These are phyloP conservation scores for Thunnus albacares DNA, from an alignment of 2,797 vertebrate genomes.

Conservation along the genomic window DNA sequence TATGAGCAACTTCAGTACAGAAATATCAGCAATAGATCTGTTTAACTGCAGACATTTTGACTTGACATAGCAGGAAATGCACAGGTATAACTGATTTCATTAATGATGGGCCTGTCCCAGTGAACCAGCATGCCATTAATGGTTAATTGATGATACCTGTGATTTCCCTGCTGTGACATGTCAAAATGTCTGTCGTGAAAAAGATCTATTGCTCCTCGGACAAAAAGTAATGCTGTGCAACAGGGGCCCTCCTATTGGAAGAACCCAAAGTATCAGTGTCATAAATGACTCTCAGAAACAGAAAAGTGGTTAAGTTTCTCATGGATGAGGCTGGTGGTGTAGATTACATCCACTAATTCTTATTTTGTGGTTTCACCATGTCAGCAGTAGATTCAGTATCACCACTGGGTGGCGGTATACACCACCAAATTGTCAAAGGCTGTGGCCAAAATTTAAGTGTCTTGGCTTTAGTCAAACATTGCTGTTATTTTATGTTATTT, in stretches of 20 bases:
- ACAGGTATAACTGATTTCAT: not conserved
- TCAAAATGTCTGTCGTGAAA: not conserved
- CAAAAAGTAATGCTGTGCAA: too few species aligned
- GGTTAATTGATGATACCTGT: not conserved
- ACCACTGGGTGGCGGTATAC: slow-evolving; percentile 77
- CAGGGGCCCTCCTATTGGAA: too few species aligned
- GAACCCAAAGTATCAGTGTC: not conserved
- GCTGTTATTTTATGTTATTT: not conserved
- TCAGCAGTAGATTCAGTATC: not conserved
- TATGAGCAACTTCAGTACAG: too few species aligned
- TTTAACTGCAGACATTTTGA: too few species aligned
- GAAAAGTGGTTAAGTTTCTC: not conserved
- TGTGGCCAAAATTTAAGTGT: not conserved
- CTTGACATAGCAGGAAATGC: too few species aligned
- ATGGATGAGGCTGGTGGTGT: not conserved
- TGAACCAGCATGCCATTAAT: too few species aligned
- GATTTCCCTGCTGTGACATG: too few species aligned
- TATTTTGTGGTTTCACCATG: not conserved
- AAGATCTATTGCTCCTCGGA: too few species aligned
- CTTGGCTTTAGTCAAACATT: not conserved
- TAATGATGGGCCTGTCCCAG: not conserved
- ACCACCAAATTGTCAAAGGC: slow-evolving; percentile 47
- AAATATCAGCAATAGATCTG: too few species aligned
- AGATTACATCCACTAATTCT: not conserved
- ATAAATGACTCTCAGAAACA: not conserved